Conservation (phyloP, 2,888 invertebrate species). For the Elysia crispata region DNA sequence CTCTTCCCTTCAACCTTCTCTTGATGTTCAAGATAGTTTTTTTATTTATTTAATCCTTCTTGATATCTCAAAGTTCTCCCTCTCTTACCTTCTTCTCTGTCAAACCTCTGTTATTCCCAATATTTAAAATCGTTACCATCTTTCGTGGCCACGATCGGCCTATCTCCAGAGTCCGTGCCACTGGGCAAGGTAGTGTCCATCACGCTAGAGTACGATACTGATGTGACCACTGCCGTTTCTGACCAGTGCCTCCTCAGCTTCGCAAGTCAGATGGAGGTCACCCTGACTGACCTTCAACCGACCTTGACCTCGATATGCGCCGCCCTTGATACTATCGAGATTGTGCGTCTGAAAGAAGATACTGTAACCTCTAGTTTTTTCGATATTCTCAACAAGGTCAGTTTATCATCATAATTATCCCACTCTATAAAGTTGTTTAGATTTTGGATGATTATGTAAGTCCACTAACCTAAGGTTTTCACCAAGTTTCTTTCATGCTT, state of each 20-base stretch:
- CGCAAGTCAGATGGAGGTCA: not conserved
- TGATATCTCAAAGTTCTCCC: too few relatives aligned
- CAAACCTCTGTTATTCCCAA: too few relatives aligned
- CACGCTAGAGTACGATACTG: not conserved
- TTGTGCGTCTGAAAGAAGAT: not conserved
- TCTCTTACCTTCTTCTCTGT: too few relatives aligned
- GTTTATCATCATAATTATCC: not conserved
- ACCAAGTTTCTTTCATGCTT: too few relatives aligned
- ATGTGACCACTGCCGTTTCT: not conserved
- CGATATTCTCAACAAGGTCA: not conserved
- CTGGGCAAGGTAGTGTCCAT: not conserved
- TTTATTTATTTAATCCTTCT: too few relatives aligned
- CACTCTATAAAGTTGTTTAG: too few relatives aligned
- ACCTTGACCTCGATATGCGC: slow-evolving; percentile 15
- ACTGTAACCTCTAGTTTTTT: not conserved
- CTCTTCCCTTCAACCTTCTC: too few relatives aligned
- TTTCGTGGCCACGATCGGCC: too few relatives aligned
- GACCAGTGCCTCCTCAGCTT: not conserved
- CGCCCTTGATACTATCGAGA: not conserved
- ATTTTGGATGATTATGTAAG: too few relatives aligned
- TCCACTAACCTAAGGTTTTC: too few relatives aligned
- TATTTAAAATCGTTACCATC: too few relatives aligned
- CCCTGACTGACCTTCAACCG: not conserved
- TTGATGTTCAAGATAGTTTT: too few relatives aligned
- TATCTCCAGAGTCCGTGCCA: not conserved